Evolutionary conservation across 2,888 invertebrate genomes (phyloP).

Genomic region (Euphydryas editha): DNA sequence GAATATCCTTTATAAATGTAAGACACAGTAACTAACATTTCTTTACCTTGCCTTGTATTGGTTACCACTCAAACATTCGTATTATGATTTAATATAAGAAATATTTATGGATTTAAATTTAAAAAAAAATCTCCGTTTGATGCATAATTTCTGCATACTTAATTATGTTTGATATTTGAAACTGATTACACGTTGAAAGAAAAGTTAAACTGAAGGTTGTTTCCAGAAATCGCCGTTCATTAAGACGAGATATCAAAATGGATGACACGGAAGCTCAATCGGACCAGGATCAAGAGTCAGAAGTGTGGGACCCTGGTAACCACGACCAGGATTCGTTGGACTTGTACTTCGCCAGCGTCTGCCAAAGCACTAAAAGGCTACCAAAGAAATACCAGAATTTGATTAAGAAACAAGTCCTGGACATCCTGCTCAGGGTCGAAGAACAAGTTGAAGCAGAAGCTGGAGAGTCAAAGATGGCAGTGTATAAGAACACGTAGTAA

Average conservation of each 20-base stretch:
- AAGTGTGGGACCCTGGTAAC: conserved; percentile 56
- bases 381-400: conserved; percentile 59
- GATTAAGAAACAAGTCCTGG: conserved; percentile 68
- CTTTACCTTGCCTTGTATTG: too few species aligned
- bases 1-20: too few species aligned
- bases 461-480: conserved; percentile 41
- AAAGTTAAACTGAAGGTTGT: background rate
- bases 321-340: conserved; percentile 64
- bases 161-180: too few species aligned
- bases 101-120: too few species aligned
- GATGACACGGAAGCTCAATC: conserved; percentile 60
- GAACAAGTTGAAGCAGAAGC: conserved; percentile 62
- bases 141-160: too few species aligned
- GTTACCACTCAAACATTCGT: too few species aligned
- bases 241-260: conserved; percentile 56
- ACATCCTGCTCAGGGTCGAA: conserved; percentile 65
- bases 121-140: too few species aligned
- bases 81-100: too few species aligned
- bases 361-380: conserved; percentile 69
- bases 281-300: conserved; percentile 53
- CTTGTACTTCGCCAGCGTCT: conserved; percentile 76
- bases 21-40: too few species aligned
- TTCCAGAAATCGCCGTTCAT: conserved; percentile 55
- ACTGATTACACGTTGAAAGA: too few species aligned
- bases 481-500: conserved; percentile 31